Conservation (phyloP, 1,140 invertebrate genomes). For the Ostrea denselamellosa region DNA sequence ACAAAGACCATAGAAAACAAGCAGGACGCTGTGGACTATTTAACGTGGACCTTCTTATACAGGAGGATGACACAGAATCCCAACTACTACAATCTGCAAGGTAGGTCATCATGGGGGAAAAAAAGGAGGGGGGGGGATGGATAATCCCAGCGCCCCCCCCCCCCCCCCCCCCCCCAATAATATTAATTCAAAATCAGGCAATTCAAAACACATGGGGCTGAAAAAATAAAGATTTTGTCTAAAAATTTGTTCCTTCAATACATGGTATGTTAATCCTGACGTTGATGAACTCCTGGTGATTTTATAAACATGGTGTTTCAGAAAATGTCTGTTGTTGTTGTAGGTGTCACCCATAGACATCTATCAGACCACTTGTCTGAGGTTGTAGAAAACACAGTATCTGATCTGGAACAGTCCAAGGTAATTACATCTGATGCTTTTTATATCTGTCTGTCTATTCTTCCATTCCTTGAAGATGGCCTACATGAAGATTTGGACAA, state of each 20-base stretch:
- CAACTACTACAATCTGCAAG: constrained; percentile 98
- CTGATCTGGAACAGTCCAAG: constrained; percentile 97
- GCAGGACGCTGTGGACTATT: constrained; percentile 99
- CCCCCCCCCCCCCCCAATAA: too few relatives aligned
- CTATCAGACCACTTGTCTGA: constrained; percentile 99
- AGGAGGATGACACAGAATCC: constrained; percentile 98
- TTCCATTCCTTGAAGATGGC: too few relatives aligned
- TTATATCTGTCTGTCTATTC: too few relatives aligned
- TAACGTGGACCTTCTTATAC: constrained; percentile 99
- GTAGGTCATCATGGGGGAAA: constrained; percentile 61
- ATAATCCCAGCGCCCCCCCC: too few relatives aligned
- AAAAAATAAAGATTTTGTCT: too few relatives aligned
- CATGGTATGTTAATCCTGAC: too few relatives aligned
- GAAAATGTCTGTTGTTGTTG: constrained; percentile 41
- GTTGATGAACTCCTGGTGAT: too few relatives aligned
- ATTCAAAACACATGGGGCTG: too few relatives aligned
- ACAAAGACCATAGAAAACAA: constrained; percentile 99
- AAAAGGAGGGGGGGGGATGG: too few relatives aligned
- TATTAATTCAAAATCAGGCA: too few relatives aligned
- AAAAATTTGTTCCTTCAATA: too few relatives aligned
- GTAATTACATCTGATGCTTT: constrained; percentile 71
- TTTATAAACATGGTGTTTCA: not conserved
- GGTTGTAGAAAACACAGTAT: constrained; percentile 96
- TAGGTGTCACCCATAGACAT: constrained; percentile 95
- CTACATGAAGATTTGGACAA: too few relatives aligned